These are phyloP conservation scores for Hafferia zeledoni DNA, from an alignment of 2,797 vertebrate genomes.

Conservation along the genomic window DNA sequence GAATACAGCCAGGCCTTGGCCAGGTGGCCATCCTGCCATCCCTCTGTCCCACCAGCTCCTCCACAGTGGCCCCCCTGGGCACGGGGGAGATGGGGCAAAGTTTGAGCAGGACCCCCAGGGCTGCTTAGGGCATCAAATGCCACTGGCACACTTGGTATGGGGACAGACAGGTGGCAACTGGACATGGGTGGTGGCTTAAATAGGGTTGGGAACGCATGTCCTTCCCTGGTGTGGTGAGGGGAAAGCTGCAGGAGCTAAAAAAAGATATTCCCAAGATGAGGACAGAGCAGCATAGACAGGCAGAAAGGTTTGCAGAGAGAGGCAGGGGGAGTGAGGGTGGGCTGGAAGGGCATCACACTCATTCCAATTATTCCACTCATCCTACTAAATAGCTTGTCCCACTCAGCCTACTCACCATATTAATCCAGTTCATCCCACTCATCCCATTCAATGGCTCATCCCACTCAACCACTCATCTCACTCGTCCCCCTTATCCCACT, in stretches of 20 bases:
- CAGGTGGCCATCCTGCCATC: not conserved
- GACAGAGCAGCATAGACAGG: not conserved
- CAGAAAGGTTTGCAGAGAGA: not conserved
- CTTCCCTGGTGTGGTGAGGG: not conserved
- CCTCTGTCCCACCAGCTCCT: not conserved
- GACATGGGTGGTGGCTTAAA: not conserved
- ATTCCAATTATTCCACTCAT: not conserved
- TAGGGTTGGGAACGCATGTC: not conserved
- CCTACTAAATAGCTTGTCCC: not conserved
- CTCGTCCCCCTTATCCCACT: not conserved
- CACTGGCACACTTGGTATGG: accelerated
- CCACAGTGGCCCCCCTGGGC: not conserved
- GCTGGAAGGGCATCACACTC: not conserved
- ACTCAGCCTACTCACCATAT: not conserved
- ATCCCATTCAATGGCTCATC: not conserved
- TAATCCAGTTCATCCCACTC: not conserved
- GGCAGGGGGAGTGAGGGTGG: not conserved
- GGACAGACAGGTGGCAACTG: not conserved
- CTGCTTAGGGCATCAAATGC: not conserved
- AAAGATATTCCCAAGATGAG: not conserved
- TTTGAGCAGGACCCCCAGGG: not conserved
- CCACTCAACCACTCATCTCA: not conserved
- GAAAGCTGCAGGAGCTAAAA: not conserved
- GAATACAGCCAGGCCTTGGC: constrained; percentile 90
- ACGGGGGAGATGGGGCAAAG: not conserved